Evolutionary conservation across 2,113 vertebrate genomes (phyloP).

Genomic region (Todiramphus saurophagus): DNA sequence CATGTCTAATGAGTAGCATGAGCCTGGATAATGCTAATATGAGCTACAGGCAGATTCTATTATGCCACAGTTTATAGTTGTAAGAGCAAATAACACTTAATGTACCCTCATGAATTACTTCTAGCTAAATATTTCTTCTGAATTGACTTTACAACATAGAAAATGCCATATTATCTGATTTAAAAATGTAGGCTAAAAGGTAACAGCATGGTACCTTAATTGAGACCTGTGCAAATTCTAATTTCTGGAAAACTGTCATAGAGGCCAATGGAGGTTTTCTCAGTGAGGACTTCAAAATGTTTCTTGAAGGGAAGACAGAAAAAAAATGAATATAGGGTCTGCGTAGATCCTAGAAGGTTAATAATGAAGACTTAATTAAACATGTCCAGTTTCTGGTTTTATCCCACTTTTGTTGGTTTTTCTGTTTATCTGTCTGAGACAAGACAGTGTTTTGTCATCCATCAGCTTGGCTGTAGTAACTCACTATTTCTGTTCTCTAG

Average conservation of each 20-base stretch:
- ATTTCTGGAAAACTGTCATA: neutral
- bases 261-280: neutral
- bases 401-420: neutral
- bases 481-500: neutral
- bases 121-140: neutral
- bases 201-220: neutral
- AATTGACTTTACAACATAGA: neutral
- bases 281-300: neutral
- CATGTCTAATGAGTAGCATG: constrained; percentile 29
- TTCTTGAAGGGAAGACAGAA: neutral
- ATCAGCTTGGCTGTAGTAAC: neutral
- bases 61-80: neutral
- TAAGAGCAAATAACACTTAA: neutral
- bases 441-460: neutral
- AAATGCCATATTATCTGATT: neutral
- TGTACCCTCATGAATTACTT: neutral
- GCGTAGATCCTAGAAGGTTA: neutral
- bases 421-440: neutral
- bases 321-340: neutral
- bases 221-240: neutral
- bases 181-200: neutral
- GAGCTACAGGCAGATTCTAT: neutral
- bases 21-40: neutral
- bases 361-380: neutral
- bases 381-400: neutral